phyloP scores from a whole-genome alignment of 2,888 invertebrate species.

The Dicyrtoma fusca region DNA sequence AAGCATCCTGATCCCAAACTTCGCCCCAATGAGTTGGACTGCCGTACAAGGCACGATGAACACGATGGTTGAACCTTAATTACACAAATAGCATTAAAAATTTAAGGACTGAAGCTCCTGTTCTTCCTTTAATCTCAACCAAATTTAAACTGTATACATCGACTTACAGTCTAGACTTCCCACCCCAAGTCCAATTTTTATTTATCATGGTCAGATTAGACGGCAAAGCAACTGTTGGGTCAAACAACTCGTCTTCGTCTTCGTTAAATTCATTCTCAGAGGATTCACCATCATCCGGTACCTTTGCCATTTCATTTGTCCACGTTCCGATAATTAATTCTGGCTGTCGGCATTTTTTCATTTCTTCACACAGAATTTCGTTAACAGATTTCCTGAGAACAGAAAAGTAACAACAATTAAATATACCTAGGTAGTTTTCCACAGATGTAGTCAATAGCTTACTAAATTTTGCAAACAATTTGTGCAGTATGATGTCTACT shows the following conservation, averaged over 20 bases:
- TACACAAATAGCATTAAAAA: too few species aligned
- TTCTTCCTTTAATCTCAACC: too few species aligned
- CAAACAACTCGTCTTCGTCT: constrained; percentile 60
- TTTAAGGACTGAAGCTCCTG: too few species aligned
- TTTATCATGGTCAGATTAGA: constrained; percentile 67
- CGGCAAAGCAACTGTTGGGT: constrained; percentile 63
- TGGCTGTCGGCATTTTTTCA: constrained; percentile 54
- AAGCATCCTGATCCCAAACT: constrained; percentile 57
- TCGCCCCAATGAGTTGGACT: constrained; percentile 57
- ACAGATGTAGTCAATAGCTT: too few species aligned
- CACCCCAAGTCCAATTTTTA: constrained; percentile 57
- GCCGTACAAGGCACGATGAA: constrained; percentile 55
- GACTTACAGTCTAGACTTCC: constrained; percentile 52
- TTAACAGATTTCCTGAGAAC: constrained; percentile 57
- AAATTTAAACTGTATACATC: not conserved
- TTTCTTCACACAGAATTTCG: constrained; percentile 59
- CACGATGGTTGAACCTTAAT: constrained; percentile 54
- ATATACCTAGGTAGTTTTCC: too few species aligned
- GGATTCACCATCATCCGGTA: constrained; percentile 54
- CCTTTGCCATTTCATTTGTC: constrained; percentile 83
- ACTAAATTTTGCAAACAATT: too few species aligned
- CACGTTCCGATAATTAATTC: constrained; percentile 86
- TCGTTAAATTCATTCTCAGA: constrained; percentile 57
- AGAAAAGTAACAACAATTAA: constrained; percentile 7
- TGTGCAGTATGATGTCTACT: too few species aligned